phyloP scores from a whole-genome alignment of 1,140 invertebrate species.

The Conus betulinus region DNA sequence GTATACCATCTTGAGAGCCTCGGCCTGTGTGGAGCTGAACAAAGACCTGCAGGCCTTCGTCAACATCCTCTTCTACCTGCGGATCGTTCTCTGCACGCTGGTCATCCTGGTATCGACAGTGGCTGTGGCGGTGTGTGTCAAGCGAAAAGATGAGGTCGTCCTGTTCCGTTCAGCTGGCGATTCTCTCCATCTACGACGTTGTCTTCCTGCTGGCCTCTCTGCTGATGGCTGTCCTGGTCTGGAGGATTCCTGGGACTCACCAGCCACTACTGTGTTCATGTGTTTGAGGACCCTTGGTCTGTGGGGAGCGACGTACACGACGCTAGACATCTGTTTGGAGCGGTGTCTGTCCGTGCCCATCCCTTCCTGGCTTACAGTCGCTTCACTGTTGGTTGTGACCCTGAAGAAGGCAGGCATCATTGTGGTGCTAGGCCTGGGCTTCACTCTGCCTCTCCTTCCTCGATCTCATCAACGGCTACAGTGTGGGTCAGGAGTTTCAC shows the following conservation, averaged over 20 bases:
- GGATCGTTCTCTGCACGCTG: neutral
- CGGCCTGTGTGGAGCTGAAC: slow-evolving; percentile 17
- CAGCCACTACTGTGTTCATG: slow-evolving; percentile 13
- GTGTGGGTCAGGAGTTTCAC: neutral
- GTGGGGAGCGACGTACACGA: slow-evolving; percentile 29
- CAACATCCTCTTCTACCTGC: slow-evolving; percentile 7
- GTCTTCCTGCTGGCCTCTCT: slow-evolving; percentile 13
- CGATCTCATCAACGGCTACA: slow-evolving; percentile 28
- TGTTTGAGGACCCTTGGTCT: neutral
- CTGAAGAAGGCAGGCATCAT: neutral
- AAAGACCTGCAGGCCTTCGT: slow-evolving; percentile 1
- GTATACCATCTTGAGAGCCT: slow-evolving; percentile 23
- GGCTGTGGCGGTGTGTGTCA: neutral
- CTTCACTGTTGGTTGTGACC: slow-evolving; percentile 2
- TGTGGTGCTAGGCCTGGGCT: slow-evolving; percentile 14
- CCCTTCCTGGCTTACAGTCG: slow-evolving; percentile 23
- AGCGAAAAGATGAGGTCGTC: slow-evolving; percentile 10
- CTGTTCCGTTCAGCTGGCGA: slow-evolving; percentile 12
- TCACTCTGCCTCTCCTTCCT: slow-evolving; percentile 25
- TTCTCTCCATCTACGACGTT: slow-evolving; percentile 5
- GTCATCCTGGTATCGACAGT: slow-evolving; percentile 3
- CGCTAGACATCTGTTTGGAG: slow-evolving; percentile 20
- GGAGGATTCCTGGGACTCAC: neutral
- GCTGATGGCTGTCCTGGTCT: neutral
- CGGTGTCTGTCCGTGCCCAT: neutral